Evolutionary conservation across 2,113 vertebrate genomes (phyloP).

Genomic region (Nipponia nippon): DNA sequence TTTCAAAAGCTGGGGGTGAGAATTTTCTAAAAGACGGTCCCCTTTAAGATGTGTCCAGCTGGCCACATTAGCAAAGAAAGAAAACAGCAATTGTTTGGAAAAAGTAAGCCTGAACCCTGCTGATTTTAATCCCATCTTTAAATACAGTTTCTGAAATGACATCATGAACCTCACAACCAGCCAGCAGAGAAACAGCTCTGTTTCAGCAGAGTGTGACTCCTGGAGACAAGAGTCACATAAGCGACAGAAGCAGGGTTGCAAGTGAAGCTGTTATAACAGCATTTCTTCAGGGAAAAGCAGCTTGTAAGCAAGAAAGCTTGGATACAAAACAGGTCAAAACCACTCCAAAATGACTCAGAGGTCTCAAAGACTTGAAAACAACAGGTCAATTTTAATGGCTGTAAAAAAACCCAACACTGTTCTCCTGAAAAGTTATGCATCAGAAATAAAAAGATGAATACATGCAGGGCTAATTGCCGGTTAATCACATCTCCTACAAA

Average conservation of each 20-base stretch:
- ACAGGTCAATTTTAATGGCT: neutral
- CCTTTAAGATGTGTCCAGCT: neutral
- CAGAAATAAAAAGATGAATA: neutral
- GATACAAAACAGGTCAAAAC: neutral
- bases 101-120: neutral
- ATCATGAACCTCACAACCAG: neutral
- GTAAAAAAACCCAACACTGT: neutral
- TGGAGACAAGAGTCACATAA: neutral
- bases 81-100: neutral
- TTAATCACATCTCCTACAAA: neutral
- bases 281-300: neutral
- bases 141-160: neutral
- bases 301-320: neutral
- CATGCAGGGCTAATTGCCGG: neutral
- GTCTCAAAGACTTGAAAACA: neutral
- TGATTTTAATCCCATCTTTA: neutral
- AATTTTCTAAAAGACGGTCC: neutral
- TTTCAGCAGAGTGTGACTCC: neutral
- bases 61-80: neutral
- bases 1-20: neutral
- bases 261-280: neutral
- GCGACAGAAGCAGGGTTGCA: neutral
- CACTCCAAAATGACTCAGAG: neutral
- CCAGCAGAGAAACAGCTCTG: neutral
- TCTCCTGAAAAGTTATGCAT: neutral